Percentiles rank a stretch among this genome's conserved stretches.
Conservation (phyloP, 1,140 invertebrate species). For the Ericerus pela region DNA sequence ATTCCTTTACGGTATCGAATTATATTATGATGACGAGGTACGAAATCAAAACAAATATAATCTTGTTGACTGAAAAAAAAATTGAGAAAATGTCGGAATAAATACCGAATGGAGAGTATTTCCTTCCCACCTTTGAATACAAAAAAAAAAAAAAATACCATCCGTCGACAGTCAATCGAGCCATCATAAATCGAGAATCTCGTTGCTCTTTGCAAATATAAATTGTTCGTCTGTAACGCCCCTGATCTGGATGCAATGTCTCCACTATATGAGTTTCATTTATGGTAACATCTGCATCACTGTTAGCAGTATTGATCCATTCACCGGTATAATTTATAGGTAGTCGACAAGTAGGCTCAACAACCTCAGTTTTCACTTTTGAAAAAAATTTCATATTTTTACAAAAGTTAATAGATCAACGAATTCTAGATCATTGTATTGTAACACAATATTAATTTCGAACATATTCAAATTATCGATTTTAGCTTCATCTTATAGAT, state of each 20-base stretch:
- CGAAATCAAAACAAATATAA: slow-evolving; percentile 92
- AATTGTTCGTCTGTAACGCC: slow-evolving; percentile 70
- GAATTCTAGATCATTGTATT: too few species aligned
- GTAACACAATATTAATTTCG: too few species aligned
- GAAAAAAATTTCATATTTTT: slow-evolving; percentile 18
- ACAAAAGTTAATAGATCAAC: too few species aligned
- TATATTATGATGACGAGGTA: slow-evolving; percentile 87
- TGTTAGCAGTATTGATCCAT: slow-evolving; percentile 94
- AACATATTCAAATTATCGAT: too few species aligned
- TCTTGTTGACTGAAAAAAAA: slow-evolving; percentile 72
- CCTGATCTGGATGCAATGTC: slow-evolving; percentile 81
- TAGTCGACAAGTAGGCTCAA: slow-evolving; percentile 76
- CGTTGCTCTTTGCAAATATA: slow-evolving; percentile 87
- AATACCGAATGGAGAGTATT: too few species aligned
- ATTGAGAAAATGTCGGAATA: too few species aligned
- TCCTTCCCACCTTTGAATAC: too few species aligned
- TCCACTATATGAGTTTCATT: slow-evolving; percentile 94
- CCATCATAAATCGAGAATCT: slow-evolving; percentile 76
- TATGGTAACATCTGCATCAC: slow-evolving; percentile 82
- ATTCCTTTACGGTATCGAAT: slow-evolving; percentile 82
- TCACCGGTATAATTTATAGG: slow-evolving; percentile 85
- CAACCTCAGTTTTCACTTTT: slow-evolving; percentile 69
- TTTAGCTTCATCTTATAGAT: too few species aligned
- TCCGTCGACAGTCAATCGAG: slow-evolving; percentile 85
- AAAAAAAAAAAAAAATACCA: slow-evolving; percentile 43